Evolutionary conservation across 2,113 vertebrate genomes (phyloP).

Genomic region (Brachyhypopomus gauderio): DNA sequence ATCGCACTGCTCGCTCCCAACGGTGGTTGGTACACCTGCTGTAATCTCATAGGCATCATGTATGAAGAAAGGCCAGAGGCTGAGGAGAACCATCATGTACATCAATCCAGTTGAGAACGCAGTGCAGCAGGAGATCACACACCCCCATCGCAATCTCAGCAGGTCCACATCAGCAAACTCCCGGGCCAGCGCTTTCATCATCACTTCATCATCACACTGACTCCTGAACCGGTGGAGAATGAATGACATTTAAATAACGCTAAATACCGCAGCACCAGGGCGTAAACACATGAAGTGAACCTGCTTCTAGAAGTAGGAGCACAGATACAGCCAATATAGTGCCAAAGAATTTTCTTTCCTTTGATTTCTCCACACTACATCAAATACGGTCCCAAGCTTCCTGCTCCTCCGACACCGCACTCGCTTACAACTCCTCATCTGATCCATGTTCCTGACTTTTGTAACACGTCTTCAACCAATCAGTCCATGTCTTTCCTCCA

Average conservation of each 20-base stretch:
- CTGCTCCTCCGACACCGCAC: no score
- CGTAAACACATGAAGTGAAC: neutral
- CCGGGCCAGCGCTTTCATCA: neutral
- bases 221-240: neutral
- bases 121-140: neutral
- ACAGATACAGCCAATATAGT: neutral
- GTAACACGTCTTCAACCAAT: no score
- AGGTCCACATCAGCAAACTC: neutral
- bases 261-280: neutral
- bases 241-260: constrained; percentile 16
- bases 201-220: neutral
- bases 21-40: neutral
- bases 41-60: constrained; percentile 2
- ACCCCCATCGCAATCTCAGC: neutral
- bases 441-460: no score
- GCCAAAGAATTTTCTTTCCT: neutral
- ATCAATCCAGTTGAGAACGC: neutral
- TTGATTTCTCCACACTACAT: no score
- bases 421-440: no score
- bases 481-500: no score
- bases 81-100: neutral
- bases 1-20: neutral
- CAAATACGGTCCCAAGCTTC: no score
- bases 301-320: neutral
- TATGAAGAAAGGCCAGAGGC: constrained; percentile 2